A percentile compares a stretch with the other conserved stretches of the same genome.
Evolutionary conservation across 2,888 invertebrate genomes (phyloP).

Genomic region (Poecilus cupreus): DNA sequence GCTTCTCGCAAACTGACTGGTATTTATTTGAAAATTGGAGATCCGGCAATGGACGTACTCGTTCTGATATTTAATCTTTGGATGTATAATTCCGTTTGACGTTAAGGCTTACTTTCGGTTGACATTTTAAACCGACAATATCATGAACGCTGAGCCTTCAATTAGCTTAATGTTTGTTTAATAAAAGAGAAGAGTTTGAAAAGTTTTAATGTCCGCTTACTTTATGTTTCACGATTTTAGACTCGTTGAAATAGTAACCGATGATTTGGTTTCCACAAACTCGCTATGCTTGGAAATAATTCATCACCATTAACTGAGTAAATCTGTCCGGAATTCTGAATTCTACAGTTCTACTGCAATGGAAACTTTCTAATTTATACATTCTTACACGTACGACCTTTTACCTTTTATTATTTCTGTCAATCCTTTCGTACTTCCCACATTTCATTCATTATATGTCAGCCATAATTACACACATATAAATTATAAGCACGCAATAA

Average conservation of each 20-base stretch:
- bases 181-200: constrained; percentile 43
- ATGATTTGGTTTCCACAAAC: constrained; percentile 6
- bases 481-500: too few species aligned
- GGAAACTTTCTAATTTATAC: background rate
- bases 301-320: background rate
- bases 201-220: constrained; percentile 35
- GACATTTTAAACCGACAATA: constrained; percentile 40
- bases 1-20: background rate
- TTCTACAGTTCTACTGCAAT: background rate
- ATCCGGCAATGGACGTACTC: background rate
- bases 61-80: constrained; percentile 30
- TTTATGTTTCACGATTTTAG: background rate
- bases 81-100: constrained; percentile 54
- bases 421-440: background rate
- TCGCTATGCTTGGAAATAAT: background rate
- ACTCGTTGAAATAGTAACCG: constrained; percentile 17
- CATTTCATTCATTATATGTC: background rate
- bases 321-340: constrained; percentile 8
- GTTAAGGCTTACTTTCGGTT: constrained; percentile 41
- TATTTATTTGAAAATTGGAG: constrained; percentile 54
- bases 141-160: constrained; percentile 36
- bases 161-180: constrained; percentile 56
- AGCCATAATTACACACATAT: too few species aligned
- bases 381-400: background rate
- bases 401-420: background rate